Evolutionary conservation across 2,888 invertebrate species (phyloP).

Genomic region (Netelia inedita): DNA sequence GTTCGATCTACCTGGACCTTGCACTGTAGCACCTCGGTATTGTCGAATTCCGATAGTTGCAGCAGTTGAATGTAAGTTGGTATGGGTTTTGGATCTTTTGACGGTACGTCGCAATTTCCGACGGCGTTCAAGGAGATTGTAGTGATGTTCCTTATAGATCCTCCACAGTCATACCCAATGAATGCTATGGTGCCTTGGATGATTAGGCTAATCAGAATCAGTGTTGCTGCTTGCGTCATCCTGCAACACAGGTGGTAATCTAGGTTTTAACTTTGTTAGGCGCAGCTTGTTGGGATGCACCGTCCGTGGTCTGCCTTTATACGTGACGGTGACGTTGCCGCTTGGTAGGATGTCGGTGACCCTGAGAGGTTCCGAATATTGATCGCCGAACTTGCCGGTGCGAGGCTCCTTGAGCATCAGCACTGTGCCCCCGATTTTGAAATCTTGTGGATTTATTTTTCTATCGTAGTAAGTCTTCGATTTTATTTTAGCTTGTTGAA

Average conservation of each 20-base stretch:
- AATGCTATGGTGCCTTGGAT: neutral
- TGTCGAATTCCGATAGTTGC: conserved; percentile 17
- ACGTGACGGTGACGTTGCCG: conserved; percentile 48
- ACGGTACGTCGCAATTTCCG: conserved; percentile 29
- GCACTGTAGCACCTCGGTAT: conserved; percentile 12
- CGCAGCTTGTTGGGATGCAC: conserved; percentile 20
- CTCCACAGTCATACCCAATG: conserved; percentile 57
- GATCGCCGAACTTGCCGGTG: conserved; percentile 56
- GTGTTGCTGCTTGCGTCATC: neutral
- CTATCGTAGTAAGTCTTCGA: conserved; percentile 64
- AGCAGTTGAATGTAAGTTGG: neutral
- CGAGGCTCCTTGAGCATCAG: conserved; percentile 57
- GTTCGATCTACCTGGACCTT: conserved; percentile 22
- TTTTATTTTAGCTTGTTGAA: conserved; percentile 53
- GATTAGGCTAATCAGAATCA: neutral
- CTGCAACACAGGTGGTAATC: neutral
- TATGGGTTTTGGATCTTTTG: neutral
- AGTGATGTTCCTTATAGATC: conserved; percentile 47
- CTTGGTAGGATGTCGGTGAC: conserved; percentile 50
- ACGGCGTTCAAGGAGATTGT: conserved; percentile 45
- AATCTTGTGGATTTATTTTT: conserved; percentile 45
- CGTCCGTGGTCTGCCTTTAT: conserved; percentile 18
- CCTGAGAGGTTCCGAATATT: conserved; percentile 61
- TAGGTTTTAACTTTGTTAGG: neutral
- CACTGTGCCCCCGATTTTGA: conserved; percentile 59